Evolutionary conservation across 1,140 invertebrate species (phyloP).

Genomic region (Leucophenga varia): DNA sequence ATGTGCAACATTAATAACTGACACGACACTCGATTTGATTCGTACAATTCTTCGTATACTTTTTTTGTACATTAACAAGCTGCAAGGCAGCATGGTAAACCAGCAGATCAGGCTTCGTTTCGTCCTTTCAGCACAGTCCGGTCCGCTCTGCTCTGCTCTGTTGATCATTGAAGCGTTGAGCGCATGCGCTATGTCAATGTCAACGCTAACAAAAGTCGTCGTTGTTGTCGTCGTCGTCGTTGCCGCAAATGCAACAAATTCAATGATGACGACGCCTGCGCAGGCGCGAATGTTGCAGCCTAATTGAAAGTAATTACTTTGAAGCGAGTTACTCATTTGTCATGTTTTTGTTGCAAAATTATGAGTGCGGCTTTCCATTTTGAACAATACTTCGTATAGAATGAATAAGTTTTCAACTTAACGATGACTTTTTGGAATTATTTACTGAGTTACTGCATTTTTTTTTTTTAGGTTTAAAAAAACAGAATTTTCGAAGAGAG

Average conservation of each 20-base stretch:
- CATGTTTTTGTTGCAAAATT: conserved; percentile 50
- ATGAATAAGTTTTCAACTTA: too few relatives aligned
- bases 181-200: conserved; percentile 50
- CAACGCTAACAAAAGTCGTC: conserved; percentile 38
- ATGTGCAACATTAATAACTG: conserved; percentile 57
- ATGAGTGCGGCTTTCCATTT: too few relatives aligned
- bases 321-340: conserved; percentile 49
- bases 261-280: conserved; percentile 21
- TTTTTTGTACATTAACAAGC: too few relatives aligned
- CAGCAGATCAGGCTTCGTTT: too few relatives aligned
- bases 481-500: too few relatives aligned
- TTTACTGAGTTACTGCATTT: too few relatives aligned
- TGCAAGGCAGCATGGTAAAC: too few relatives aligned
- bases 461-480: too few relatives aligned
- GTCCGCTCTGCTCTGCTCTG: too few relatives aligned
- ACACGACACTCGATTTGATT: conserved; percentile 49
- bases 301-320: conserved; percentile 57
- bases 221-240: too few relatives aligned
- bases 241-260: conserved; percentile 6
- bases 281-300: conserved; percentile 20
- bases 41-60: conserved; percentile 12
- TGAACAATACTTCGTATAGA: too few relatives aligned
- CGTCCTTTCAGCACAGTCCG: conserved; percentile 7
- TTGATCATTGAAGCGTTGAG: conserved; percentile 22
- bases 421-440: too few relatives aligned